Percentiles rank a stretch among this genome's conserved stretches.
Conservation (phyloP, 2,113 vertebrate species). For the Brachypteracias leptosomus region DNA sequence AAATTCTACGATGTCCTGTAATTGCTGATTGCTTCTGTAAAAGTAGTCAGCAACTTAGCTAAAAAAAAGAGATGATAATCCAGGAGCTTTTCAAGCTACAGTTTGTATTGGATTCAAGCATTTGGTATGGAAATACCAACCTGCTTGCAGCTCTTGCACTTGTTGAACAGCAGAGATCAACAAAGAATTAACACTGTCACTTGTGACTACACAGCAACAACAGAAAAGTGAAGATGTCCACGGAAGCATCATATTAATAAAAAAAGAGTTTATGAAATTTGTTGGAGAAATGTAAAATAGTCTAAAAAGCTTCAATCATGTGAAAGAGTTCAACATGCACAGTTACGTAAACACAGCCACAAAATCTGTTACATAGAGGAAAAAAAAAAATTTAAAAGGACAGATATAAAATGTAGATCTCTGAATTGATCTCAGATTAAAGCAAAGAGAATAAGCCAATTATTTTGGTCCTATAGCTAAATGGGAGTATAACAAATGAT, state of each 20-base stretch:
- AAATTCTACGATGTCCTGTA: neutral
- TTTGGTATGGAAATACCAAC: neutral
- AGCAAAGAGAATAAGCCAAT: neutral
- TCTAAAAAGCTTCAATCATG: neutral
- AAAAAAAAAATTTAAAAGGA: no score
- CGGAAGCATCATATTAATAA: neutral
- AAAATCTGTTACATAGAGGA: neutral
- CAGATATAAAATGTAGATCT: neutral
- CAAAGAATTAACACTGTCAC: neutral
- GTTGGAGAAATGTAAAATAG: neutral
- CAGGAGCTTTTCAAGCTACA: neutral
- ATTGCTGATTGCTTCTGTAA: conserved; percentile 26
- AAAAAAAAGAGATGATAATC: neutral
- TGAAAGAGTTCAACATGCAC: neutral
- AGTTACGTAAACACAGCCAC: neutral
- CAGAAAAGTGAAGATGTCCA: neutral
- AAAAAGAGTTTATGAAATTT: neutral
- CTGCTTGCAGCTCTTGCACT: neutral
- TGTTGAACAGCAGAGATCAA: neutral
- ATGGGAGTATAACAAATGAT: neutral
- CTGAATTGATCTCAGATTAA: neutral
- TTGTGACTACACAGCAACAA: neutral
- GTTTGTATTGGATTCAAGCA: neutral
- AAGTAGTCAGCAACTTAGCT: conserved; percentile 11
- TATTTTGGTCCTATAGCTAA: neutral